These are phyloP conservation scores for Euthynnus affinis DNA, from an alignment of 2,797 vertebrate genomes.

Conservation along the genomic window DNA sequence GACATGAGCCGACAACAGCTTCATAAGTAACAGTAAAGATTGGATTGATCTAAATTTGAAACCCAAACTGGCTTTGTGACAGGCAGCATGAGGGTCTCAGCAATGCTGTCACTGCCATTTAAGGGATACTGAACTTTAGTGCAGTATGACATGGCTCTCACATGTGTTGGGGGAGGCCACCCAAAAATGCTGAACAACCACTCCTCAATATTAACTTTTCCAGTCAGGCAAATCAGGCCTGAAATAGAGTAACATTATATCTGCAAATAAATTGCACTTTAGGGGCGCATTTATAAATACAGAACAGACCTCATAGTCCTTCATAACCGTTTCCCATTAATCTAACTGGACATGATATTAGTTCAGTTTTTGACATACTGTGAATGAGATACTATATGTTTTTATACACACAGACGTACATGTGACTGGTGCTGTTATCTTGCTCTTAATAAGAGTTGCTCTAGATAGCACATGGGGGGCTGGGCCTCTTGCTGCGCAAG, in stretches of 20 bases:
- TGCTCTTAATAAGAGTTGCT: conserved; percentile 71
- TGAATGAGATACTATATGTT: conserved; percentile 56
- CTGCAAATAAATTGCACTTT: conserved; percentile 79
- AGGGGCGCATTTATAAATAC: conserved; percentile 73
- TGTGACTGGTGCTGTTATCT: conserved; percentile 70
- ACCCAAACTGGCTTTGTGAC: conserved; percentile 57
- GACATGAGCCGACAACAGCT: conserved; percentile 22
- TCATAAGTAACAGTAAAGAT: conserved; percentile 30
- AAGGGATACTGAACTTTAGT: conserved; percentile 49
- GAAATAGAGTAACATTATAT: conserved; percentile 81
- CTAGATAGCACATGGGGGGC: conserved; percentile 74
- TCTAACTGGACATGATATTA: conserved; percentile 65
- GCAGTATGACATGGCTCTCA: conserved; percentile 57
- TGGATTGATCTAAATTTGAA: conserved; percentile 51
- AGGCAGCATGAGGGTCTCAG: conserved; percentile 43
- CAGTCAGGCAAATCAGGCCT: conserved; percentile 78
- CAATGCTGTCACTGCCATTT: conserved; percentile 66
- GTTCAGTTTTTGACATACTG: conserved; percentile 53
- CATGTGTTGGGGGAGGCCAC: conserved; percentile 76
- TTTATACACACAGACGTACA: conserved; percentile 54
- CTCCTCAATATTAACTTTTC: conserved; percentile 82
- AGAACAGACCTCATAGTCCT: conserved; percentile 51
- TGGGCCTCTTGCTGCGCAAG: conserved; percentile 72
- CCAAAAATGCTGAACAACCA: conserved; percentile 79
- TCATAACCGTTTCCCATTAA: conserved; percentile 56